phyloP scores from a whole-genome alignment of 2,113 vertebrate species.

The Orthonyx spaldingii region DNA sequence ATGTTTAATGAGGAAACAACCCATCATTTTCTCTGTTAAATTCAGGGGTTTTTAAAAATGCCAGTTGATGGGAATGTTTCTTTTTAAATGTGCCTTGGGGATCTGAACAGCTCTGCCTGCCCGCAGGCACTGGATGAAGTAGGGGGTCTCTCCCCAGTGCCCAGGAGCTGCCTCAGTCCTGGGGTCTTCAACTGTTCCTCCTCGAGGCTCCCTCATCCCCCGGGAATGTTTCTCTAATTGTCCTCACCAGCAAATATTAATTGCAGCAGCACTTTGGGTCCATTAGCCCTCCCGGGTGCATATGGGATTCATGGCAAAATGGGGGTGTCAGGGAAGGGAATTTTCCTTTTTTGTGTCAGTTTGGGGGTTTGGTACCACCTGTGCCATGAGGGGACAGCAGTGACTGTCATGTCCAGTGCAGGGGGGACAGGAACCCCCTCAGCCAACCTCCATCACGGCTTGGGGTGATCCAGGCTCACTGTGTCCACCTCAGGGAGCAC shows the following conservation, averaged over 20 bases:
- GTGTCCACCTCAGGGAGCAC: too few species aligned
- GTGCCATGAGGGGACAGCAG: background rate
- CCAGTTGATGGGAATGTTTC: rapidly evolving
- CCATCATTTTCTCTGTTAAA: rapidly evolving
- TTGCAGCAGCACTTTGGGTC: too few species aligned
- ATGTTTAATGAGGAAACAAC: background rate
- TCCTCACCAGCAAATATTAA: background rate
- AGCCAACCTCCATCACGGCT: background rate
- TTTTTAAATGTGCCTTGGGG: background rate
- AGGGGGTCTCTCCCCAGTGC: background rate
- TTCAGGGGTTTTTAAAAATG: background rate
- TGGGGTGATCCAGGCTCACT: rapidly evolving
- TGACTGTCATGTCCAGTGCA: background rate
- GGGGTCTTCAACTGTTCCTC: rapidly evolving
- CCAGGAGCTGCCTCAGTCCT: too few species aligned
- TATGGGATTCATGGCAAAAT: rapidly evolving
- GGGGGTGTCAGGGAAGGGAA: background rate
- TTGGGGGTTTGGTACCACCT: background rate
- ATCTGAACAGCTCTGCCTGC: rapidly evolving
- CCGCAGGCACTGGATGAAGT: rapidly evolving
- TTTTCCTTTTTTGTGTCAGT: background rate
- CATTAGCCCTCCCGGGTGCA: rapidly evolving
- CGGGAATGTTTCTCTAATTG: background rate
- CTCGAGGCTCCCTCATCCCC: too few species aligned
- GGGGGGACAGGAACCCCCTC: background rate